Evolutionary conservation across 2,888 invertebrate genomes (phyloP).

Genomic region (Hecatera dysodea): DNA sequence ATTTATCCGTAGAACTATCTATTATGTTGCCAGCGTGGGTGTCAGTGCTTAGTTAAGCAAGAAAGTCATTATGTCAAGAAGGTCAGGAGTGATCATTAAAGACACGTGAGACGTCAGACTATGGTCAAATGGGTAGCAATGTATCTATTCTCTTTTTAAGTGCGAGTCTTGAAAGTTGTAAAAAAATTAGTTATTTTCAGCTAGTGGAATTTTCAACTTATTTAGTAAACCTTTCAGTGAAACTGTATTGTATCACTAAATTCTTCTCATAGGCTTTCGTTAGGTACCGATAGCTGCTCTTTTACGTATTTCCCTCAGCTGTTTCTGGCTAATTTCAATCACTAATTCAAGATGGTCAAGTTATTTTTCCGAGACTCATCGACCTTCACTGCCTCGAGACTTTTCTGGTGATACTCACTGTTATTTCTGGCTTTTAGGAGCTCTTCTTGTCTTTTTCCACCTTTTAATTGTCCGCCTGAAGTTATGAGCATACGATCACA

Average conservation of each 20-base stretch:
- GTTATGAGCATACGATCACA: too few species aligned
- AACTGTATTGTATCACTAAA: not conserved
- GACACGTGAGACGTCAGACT: not conserved
- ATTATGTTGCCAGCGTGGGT: not conserved
- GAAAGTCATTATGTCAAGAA: slow-evolving; percentile 19
- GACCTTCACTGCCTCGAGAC: not conserved
- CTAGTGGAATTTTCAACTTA: not conserved
- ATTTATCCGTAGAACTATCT: slow-evolving; percentile 34
- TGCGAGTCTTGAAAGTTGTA: not conserved
- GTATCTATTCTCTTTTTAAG: not conserved
- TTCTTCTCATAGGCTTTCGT: not conserved
- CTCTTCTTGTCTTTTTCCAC: not conserved
- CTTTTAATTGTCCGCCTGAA: not conserved
- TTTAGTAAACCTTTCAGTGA: too few species aligned
- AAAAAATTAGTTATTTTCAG: not conserved
- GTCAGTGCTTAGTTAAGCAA: not conserved
- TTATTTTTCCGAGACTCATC: not conserved
- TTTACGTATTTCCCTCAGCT: not conserved
- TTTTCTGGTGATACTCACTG: not conserved
- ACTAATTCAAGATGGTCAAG: not conserved
- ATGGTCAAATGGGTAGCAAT: not conserved
- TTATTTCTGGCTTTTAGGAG: not conserved
- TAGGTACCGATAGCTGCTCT: too few species aligned
- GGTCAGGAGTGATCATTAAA: slow-evolving; percentile 10
- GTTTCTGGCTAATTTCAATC: not conserved